Percentiles rank a stretch among this genome's conserved stretches.
These are phyloP conservation scores for Netelia melanura DNA, from an alignment of 2,888 invertebrate genomes.

Conservation along the genomic window DNA sequence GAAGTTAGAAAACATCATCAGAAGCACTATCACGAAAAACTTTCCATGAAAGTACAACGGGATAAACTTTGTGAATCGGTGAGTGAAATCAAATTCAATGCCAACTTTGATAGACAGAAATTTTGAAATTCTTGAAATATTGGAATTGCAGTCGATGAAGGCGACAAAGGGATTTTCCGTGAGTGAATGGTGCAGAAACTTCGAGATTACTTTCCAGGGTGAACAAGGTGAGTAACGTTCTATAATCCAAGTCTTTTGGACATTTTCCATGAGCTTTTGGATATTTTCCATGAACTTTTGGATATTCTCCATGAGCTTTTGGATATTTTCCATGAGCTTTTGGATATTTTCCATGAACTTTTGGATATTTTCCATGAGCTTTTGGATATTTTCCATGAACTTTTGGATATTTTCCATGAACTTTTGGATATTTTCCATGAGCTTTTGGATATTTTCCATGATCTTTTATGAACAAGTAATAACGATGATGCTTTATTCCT, in stretches of 20 bases:
- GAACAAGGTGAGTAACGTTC: conserved; percentile 91
- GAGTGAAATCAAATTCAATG: conserved; percentile 76
- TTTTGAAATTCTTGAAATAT: conserved; percentile 22
- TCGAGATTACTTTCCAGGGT: conserved; percentile 96
- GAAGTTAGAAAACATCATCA: conserved; percentile 93
- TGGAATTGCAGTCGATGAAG: conserved; percentile 89
- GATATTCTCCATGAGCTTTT: no score
- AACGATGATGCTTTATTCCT: conserved; percentile 60
- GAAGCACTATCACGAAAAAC: conserved; percentile 94
- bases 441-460: no score
- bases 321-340: no score
- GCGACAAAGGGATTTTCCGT: conserved; percentile 93
- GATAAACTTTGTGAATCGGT: conserved; percentile 93
- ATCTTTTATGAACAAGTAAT: not conserved
- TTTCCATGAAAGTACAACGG: conserved; percentile 92
- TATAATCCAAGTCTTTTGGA: not conserved
- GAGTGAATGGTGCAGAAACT: conserved; percentile 97
- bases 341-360: not conserved
- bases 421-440: conserved; percentile 12
- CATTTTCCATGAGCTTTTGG: conserved; percentile 1
- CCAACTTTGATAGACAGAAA: not conserved
- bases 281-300: no score
- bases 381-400: conserved; percentile 10
- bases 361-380: no score
- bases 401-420: conserved; percentile 10